Evolutionary conservation across 2,888 invertebrate species (phyloP).

Genomic region (Watsonalla binaria): DNA sequence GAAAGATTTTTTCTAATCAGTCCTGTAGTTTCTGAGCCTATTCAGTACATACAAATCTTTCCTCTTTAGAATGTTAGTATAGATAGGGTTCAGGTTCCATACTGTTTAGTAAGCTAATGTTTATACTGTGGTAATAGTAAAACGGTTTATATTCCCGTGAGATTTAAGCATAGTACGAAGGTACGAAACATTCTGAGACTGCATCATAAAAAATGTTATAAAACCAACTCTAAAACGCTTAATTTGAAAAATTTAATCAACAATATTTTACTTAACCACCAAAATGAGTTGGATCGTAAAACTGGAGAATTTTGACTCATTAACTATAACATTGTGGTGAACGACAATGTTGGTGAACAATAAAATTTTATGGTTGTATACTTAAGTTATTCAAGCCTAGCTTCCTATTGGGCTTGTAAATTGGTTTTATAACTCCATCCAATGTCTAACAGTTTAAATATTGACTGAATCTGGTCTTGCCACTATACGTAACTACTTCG

Average conservation of each 20-base stretch:
- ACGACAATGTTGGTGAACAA: slow-evolving; percentile 22
- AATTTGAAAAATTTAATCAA: background rate
- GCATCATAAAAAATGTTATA: background rate
- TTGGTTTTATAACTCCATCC: slow-evolving; percentile 14
- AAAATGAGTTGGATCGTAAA: background rate
- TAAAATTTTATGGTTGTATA: slow-evolving; percentile 21
- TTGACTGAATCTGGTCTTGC: background rate
- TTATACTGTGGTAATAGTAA: too few relatives aligned
- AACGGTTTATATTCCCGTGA: too few relatives aligned
- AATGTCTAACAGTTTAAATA: background rate
- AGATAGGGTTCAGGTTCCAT: too few relatives aligned
- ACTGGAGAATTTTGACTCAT: background rate
- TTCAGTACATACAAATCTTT: too few relatives aligned
- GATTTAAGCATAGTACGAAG: background rate
- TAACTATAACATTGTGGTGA: background rate
- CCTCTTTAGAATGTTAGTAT: too few relatives aligned
- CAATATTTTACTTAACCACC: background rate
- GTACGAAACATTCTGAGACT: background rate
- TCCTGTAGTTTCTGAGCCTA: too few relatives aligned
- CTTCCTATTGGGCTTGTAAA: slow-evolving; percentile 21
- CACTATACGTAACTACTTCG: too few relatives aligned
- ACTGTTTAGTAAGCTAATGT: too few relatives aligned
- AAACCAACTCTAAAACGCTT: background rate
- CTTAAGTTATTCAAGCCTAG: slow-evolving; percentile 21
- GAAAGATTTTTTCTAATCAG: too few relatives aligned